A percentile compares a stretch with the other conserved stretches of the same genome.
These are phyloP conservation scores for Salvelinus sp. DNA, from an alignment of 2,113 vertebrate genomes.

Conservation along the genomic window DNA sequence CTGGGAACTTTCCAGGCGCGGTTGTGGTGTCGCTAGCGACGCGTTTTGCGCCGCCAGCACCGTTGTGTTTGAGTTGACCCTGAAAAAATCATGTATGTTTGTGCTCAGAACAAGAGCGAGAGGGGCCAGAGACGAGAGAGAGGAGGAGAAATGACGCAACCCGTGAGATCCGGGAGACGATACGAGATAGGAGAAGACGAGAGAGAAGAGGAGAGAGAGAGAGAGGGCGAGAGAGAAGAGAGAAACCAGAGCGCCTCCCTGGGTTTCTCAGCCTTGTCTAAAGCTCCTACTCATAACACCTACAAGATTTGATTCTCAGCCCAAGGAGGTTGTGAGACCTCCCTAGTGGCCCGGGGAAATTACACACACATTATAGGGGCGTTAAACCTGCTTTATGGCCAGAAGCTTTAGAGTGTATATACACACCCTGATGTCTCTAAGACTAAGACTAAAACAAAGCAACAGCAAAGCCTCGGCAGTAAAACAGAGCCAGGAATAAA, in stretches of 20 bases:
- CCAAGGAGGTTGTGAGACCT: background rate
- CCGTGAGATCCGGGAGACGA: no score
- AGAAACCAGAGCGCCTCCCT: background rate
- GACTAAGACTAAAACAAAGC: background rate
- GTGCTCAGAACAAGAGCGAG: no score
- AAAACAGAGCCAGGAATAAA: background rate
- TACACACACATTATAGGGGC: slow-evolving; percentile 1
- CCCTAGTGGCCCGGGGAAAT: background rate
- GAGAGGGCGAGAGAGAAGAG: slow-evolving; percentile 6
- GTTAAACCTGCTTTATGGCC: background rate
- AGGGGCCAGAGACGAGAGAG: no score
- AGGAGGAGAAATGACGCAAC: no score
- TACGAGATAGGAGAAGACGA: no score
- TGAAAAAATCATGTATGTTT: no score
- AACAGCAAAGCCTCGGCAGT: no score
- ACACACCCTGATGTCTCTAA: slow-evolving; percentile 29
- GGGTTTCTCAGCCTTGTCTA: no score
- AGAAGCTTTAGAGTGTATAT: background rate
- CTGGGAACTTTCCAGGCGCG: no score
- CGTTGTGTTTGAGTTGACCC: no score
- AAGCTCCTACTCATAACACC: background rate
- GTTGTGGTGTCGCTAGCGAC: no score
- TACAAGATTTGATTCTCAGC: slow-evolving; percentile 20
- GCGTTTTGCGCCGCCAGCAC: no score
- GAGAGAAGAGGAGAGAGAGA: background rate